Base-by-base conservation (phyloP, 2,113 vertebrate genomes). In the Gopherus evgoodei region DNA sequence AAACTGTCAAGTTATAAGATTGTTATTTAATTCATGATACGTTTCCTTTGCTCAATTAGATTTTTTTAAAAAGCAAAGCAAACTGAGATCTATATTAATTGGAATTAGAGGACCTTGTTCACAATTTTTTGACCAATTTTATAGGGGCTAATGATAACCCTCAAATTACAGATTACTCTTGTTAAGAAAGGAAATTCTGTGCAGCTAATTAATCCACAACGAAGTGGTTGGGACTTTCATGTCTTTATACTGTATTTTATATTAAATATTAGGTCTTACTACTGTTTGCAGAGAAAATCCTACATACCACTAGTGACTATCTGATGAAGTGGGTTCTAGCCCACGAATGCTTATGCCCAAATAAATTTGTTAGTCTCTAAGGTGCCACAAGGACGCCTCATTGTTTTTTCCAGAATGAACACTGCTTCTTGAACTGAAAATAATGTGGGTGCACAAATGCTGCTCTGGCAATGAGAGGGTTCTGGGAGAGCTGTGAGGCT, bases 231-330 rank as follows among this genome's bases (percentile, higher is more conserved):
- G 25, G 16, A 56, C 93, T 92, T 56, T 93, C 59, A 81, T 42
- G 10, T 29, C 86, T 93, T 94, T 83, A 78, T 79, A 57, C 86
- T 49, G 12, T 84, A 76, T 95, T 89, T 87, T 47, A 2, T 80
- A 10, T 49, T 38, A 94, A 86, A 31, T 81, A 8, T 78, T 83
- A 65, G 31, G 49, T 11, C 13, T 94, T 59, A 57, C 53, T 92
- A 72, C 8, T 35, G 62, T 6, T 3, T 87, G 35, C 47, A 29
- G 31, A 86, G n/a, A 69, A 93, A 47, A 57, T n/a, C 42, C 8
- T 62, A 57, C 6, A 12, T 83, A 78, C 21, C 82, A 0, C 0
- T 44, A 52, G 83, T 0, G 0, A 31, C 0, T 1, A 50, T 50
- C 50, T 50, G 50, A 50, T 50, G 50, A 50, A 50, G 50, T 50